Conservation (phyloP, 2,797 vertebrate genomes). For the Sphenopsis melanotis region DNA sequence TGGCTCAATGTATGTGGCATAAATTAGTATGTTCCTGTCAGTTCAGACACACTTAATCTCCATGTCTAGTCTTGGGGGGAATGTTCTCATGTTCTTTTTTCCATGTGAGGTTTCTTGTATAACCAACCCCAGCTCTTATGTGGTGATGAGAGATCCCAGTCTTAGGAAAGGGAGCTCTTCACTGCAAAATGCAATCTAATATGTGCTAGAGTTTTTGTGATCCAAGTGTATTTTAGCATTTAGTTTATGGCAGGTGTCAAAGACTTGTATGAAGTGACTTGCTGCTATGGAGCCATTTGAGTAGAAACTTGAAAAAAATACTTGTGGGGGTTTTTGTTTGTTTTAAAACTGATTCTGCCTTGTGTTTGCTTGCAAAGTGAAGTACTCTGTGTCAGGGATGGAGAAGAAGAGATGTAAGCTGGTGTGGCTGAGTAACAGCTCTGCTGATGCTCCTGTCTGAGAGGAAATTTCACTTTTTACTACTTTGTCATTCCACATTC, state of each 20-base stretch:
- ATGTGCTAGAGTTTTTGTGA: not conserved
- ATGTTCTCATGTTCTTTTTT: not conserved
- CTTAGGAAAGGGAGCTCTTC: not conserved
- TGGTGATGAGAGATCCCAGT: not conserved
- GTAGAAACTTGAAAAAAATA: accelerated
- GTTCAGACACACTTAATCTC: not conserved
- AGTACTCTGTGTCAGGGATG: not conserved
- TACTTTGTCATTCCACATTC: not conserved
- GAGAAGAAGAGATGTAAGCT: not conserved
- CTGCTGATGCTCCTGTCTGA: not conserved
- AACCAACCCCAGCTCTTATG: not conserved
- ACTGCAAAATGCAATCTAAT: not conserved
- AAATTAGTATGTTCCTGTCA: not conserved
- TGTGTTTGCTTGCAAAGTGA: not conserved
- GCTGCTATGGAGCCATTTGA: not conserved
- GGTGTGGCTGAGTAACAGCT: not conserved
- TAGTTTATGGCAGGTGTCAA: not conserved
- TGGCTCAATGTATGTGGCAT: not conserved
- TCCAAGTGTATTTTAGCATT: not conserved
- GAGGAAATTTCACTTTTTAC: not conserved
- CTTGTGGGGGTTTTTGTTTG: not conserved
- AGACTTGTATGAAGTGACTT: not conserved
- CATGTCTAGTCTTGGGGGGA: not conserved
- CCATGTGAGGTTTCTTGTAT: not conserved
- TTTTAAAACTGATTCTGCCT: not conserved